Base-by-base conservation (phyloP, 2,113 vertebrate genomes). In the Galemys pyrenaicus region DNA sequence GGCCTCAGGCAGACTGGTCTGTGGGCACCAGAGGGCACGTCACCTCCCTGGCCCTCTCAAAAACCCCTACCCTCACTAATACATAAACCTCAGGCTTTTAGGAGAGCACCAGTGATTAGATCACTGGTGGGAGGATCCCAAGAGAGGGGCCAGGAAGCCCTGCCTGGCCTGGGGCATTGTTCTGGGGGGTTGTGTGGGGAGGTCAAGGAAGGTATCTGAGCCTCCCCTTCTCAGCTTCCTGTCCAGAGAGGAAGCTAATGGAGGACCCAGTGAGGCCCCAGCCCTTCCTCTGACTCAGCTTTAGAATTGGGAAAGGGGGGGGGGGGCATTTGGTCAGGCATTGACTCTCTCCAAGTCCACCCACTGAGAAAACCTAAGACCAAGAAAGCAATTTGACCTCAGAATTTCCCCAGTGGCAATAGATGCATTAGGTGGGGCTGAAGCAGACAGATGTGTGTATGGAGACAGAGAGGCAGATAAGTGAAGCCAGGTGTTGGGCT, bases 261-360 rank as follows among this genome's bases (percentile, higher is more conserved):
- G 92, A 96, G 95, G 92, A 86, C 94, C 90, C 64, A 35, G 87
- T 20, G 5, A 37, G 89, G 95, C 93, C 94, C 87, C 97, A 96
- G 96, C 96, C 97, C 97, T 97, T 97, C 97, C 97, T 97, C 96
- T 97, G 97, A 97, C 96, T 97, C 97, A 97, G 94, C 94, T 82
- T 80, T 68, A 54, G 96, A 89, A 71, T 78, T 91, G 58, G 78
- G 82, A 22, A 8, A 16, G 46, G 79, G 68, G 91, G 13, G 35
- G 20, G 5, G 24, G 35, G 71, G 19, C 39, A 3, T 54, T 26
- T 37, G 64, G 62, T 35, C 39, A 81, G 82, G 68, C 35, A 73
- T 37, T 88, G 41, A 87, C 30, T 81, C 89, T 93, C 56, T 88
- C 77, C 46, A 81, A 81, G 56, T 67, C 11, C 26, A 68, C 83